These are phyloP conservation scores for Zoanthus gigantus DNA, from an alignment of 92 coral and sea anemone genomes.

Conservation along the genomic window DNA sequence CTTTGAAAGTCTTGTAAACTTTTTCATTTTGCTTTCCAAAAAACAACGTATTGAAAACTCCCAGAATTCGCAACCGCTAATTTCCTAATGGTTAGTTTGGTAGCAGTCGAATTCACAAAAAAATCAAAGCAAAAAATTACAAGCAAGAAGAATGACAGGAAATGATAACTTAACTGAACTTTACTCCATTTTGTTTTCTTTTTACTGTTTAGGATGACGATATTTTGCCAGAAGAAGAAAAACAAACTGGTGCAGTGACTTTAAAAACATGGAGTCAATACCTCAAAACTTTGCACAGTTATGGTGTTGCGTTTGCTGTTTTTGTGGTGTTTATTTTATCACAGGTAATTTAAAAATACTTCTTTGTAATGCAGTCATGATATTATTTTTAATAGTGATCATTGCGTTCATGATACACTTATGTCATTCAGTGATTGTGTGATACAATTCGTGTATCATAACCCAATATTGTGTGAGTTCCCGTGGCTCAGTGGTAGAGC, in stretches of 20 bases:
- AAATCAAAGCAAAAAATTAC: background rate
- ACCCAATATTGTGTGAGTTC: too few species aligned
- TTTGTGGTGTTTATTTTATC: conserved; percentile 65
- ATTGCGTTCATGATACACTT: too few species aligned
- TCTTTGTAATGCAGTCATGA: background rate
- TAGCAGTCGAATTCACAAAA: too few species aligned
- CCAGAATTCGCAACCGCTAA: too few species aligned
- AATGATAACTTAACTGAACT: background rate
- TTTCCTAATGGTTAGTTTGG: too few species aligned
- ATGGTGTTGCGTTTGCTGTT: conserved; percentile 57
- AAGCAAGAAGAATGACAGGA: background rate
- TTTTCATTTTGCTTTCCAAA: too few species aligned
- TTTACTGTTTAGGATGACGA: conserved; percentile 67
- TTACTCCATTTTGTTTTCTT: background rate
- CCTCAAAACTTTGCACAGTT: conserved; percentile 69
- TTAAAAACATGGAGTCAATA: conserved; percentile 68
- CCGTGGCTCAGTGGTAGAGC: too few species aligned
- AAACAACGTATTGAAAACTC: too few species aligned
- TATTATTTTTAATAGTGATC: too few species aligned
- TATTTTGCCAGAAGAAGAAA: conserved; percentile 73
- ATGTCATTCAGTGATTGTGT: too few species aligned
- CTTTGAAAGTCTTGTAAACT: too few species aligned
- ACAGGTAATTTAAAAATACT: conserved; percentile 57
- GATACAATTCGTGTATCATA: too few species aligned
- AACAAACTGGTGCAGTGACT: conserved; percentile 83